These are phyloP conservation scores for Periophthalmodon schlosseri DNA, from an alignment of 2,113 vertebrate species.

Conservation along the genomic window DNA sequence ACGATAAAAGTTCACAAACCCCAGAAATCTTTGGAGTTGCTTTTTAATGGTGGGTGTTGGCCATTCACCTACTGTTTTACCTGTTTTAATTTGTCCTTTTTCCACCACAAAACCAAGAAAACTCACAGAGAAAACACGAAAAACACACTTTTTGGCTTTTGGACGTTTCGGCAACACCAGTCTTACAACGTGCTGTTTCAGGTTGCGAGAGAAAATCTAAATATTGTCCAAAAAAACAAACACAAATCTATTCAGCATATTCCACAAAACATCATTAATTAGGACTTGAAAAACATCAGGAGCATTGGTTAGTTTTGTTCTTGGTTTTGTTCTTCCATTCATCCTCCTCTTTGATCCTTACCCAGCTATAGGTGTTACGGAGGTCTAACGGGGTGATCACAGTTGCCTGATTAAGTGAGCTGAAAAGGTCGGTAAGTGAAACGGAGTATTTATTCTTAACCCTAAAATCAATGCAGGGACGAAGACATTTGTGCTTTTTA, in stretches of 20 bases:
- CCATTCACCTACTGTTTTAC: background rate
- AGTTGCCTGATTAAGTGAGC: background rate
- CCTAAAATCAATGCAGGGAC: background rate
- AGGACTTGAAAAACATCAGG: background rate
- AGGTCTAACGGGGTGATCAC: background rate
- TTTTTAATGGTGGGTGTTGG: background rate
- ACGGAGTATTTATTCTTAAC: background rate
- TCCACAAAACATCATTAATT: background rate
- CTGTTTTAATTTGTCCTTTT: background rate
- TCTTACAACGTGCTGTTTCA: background rate
- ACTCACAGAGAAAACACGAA: background rate
- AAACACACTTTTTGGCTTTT: background rate
- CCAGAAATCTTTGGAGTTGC: background rate
- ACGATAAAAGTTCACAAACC: background rate
- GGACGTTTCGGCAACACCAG: background rate
- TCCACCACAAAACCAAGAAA: background rate
- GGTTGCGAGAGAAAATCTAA: background rate
- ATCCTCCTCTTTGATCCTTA: background rate
- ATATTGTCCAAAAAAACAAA: background rate
- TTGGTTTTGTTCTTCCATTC: no score
- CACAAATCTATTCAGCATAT: background rate
- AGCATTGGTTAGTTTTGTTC: background rate
- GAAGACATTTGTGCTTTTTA: background rate
- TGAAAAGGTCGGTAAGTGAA: background rate
- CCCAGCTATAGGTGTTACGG: background rate